phyloP scores from a whole-genome alignment of 2,888 invertebrate species.

The Troilus luridus region DNA sequence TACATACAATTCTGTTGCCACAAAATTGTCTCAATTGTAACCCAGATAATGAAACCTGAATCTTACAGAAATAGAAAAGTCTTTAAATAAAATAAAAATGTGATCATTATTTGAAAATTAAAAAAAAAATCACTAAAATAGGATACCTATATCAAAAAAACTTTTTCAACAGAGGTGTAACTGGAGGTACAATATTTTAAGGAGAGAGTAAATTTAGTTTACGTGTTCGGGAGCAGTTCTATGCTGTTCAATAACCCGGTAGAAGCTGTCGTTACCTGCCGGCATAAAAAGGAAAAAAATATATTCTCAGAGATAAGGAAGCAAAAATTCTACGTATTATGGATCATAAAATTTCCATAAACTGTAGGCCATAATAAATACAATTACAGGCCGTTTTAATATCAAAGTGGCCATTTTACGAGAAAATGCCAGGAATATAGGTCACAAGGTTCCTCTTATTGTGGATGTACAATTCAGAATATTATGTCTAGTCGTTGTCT shows the following conservation, averaged over 20 bases:
- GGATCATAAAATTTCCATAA: conserved; percentile 49
- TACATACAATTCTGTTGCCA: too few species aligned
- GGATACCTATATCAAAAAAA: neutral
- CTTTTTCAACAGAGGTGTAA: neutral
- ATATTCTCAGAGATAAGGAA: conserved; percentile 19
- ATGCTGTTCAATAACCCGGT: conserved; percentile 15
- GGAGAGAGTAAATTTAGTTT: conserved; percentile 4
- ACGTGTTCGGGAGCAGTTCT: neutral
- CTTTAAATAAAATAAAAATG: too few species aligned
- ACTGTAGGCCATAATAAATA: conserved; percentile 36
- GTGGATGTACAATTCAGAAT: neutral
- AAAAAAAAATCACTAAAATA: neutral
- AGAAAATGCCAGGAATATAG: neutral
- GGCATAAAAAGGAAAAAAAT: conserved; percentile 23
- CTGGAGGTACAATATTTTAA: conserved; percentile 19
- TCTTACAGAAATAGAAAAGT: too few species aligned
- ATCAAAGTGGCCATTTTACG: conserved; percentile 4
- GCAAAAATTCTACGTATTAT: conserved; percentile 42
- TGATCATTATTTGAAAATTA: neutral
- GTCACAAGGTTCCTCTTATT: neutral
- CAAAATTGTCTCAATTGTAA: too few species aligned
- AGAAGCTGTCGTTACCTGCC: conserved; percentile 10
- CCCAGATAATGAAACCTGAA: too few species aligned
- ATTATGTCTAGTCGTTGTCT: conserved; percentile 39
- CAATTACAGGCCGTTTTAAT: conserved; percentile 11